Evolutionary conservation across 1,140 invertebrate genomes (phyloP), one percentile per base, ranked within the genome.

Genomic region (Propsilocerus akamusi): DNA sequence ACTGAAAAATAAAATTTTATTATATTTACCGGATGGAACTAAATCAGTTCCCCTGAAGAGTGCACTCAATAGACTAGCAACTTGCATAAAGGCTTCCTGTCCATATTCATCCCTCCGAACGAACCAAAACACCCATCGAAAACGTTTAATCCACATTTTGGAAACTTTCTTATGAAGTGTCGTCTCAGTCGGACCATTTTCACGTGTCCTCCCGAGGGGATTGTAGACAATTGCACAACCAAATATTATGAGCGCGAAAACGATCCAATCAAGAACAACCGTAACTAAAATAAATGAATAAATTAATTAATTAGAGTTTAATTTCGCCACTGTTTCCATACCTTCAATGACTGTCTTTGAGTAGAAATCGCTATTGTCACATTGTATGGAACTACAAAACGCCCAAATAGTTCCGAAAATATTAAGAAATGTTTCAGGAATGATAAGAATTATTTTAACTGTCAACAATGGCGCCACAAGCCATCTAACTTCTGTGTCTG

Each of bases 11-110:
- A 2, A 12, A 20, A 41, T 14, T n/a, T 20, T 8, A 20, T 30
- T 20, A 17, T 41, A 7, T 17, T 41, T 17, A 41, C 34, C 91
- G 1, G 87, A 88, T 1, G 88, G 82, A 2, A 94, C 88, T 20
- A 92, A 66, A 67, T 94, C 86, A 1, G 84, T 80, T 53, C 83
- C 84, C 59, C 87, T 73, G 62, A 87, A 87, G 52, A 86, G 70
- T 3, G 78, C 75, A 57, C 75, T 80, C 53, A 86, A 68, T 7
- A 87, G 65, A 77, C 82, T 81, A 64, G 85, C 83, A 53, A 87
- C 80, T 67, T 88, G 83, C 63, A 81, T 78, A 65, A 89, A 89
- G 7, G 86, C 84, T 67, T 85, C 80, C 56, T 78, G 76, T 46
- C 79, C 83, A 54, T 81, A 79, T 63, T 87, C 82, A 62, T 89